Percentiles rank a stretch among this genome's conserved stretches.
These are phyloP conservation scores for Nesoenas mayeri DNA, from an alignment of 2,113 vertebrate genomes.

Conservation along the genomic window DNA sequence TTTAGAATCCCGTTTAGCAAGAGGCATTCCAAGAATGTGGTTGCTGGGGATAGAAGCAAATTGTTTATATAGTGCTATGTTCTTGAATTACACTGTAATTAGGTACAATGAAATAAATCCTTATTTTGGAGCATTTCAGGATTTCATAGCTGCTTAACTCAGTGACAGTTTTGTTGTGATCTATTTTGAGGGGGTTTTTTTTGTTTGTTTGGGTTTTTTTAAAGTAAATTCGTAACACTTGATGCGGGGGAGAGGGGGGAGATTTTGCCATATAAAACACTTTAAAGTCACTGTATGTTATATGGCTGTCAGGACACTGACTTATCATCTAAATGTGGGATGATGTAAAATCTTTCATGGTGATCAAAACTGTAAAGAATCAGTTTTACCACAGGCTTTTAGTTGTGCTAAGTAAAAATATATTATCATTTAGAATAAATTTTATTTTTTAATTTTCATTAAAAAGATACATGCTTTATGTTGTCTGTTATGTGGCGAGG, in stretches of 20 bases:
- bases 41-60: conserved; percentile 50
- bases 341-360: conserved; percentile 21
- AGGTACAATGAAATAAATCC: conserved; percentile 64
- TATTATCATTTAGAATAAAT: neutral
- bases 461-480: neutral
- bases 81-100: conserved; percentile 66
- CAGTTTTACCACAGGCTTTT: conserved; percentile 14
- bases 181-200: neutral
- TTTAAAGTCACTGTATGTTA: conserved; percentile 38
- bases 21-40: conserved; percentile 59
- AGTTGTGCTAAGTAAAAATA: neutral
- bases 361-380: conserved; percentile 26
- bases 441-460: neutral
- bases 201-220: neutral
- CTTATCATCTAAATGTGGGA: neutral
- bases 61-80: conserved; percentile 34
- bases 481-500: neutral
- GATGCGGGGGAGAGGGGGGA: neutral
- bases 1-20: conserved; percentile 62
- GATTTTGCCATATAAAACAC: conserved; percentile 38
- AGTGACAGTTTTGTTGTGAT: conserved; percentile 57
- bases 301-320: conserved; percentile 14
- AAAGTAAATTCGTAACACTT: conserved; percentile 57
- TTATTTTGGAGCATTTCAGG: conserved; percentile 47
- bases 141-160: conserved; percentile 60